Percentiles rank a stretch among this genome's conserved stretches.
These are phyloP conservation scores for Tetrao urogallus DNA, from an alignment of 2,113 vertebrate genomes.

Conservation along the genomic window DNA sequence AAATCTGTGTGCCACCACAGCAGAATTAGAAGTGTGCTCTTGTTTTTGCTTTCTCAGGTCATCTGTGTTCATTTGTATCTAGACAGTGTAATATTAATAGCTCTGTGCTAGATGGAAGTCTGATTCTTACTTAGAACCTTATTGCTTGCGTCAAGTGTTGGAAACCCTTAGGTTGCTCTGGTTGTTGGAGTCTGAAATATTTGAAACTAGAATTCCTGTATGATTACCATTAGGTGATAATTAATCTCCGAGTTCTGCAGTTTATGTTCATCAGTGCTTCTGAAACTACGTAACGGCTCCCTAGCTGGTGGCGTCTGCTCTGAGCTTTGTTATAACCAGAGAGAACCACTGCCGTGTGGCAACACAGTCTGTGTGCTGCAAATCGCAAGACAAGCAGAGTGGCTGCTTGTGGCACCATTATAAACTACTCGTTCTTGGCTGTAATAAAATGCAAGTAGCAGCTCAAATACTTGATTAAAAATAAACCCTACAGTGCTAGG, in stretches of 20 bases:
- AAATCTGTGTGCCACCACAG: background rate
- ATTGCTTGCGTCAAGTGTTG: rapidly evolving
- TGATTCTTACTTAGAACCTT: background rate
- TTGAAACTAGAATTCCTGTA: background rate
- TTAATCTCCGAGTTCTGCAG: background rate
- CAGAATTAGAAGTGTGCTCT: background rate
- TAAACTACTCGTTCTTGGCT: background rate
- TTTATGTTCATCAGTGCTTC: background rate
- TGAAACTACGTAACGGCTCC: background rate
- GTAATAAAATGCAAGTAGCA: background rate
- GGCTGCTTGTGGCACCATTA: background rate
- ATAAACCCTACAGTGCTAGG: background rate
- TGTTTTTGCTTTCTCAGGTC: background rate
- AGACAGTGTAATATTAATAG: background rate
- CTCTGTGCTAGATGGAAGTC: background rate
- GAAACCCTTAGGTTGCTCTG: background rate
- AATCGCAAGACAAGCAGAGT: background rate
- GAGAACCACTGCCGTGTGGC: background rate
- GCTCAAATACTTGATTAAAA: background rate
- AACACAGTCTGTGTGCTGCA: background rate
- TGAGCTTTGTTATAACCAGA: background rate
- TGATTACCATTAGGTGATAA: background rate
- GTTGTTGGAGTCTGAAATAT: background rate
- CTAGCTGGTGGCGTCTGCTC: background rate
- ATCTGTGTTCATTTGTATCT: background rate